Conservation (phyloP, 2,113 vertebrate genomes). For the Sapayoa aenigma region DNA sequence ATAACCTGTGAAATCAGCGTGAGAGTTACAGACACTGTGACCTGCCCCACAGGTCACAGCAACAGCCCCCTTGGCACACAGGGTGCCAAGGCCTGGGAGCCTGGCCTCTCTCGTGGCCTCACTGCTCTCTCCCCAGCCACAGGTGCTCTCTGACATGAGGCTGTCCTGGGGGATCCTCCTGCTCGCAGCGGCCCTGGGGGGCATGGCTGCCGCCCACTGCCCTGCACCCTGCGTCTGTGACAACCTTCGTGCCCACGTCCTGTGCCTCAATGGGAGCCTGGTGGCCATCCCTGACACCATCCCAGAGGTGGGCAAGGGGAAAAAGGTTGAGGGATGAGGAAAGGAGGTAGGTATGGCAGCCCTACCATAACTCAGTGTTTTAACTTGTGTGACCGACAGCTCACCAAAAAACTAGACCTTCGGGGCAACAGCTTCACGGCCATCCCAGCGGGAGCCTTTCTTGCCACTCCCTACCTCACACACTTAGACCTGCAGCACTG, state of each 20-base stretch:
- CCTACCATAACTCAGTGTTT: neutral
- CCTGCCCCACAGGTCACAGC: neutral
- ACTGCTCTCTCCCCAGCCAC: neutral
- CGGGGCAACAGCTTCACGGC: constrained; percentile 78
- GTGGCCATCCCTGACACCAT: constrained; percentile 76
- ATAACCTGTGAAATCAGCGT: neutral
- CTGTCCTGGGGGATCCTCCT: neutral
- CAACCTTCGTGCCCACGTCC: constrained; percentile 79
- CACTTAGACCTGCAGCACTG: constrained; percentile 86
- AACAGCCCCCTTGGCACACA: rapidly evolving
- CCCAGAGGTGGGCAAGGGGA: constrained; percentile 78
- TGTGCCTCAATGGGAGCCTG: constrained; percentile 84
- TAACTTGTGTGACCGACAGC: constrained; percentile 60
- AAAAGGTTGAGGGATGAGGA: rapidly evolving
- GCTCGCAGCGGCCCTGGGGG: rapidly evolving
- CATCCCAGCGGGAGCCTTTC: constrained; percentile 78
- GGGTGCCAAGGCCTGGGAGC: rapidly evolving
- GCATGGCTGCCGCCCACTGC: constrained; percentile 52
- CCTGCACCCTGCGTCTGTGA: constrained; percentile 84
- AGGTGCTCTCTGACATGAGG: neutral
- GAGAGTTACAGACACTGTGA: neutral
- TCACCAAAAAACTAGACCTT: constrained; percentile 87
- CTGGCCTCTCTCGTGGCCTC: neutral
- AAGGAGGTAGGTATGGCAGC: neutral
- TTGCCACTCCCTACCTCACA: constrained; percentile 81